Base-by-base conservation (phyloP, 2,888 invertebrate genomes). In the Branchellion lobata region DNA sequence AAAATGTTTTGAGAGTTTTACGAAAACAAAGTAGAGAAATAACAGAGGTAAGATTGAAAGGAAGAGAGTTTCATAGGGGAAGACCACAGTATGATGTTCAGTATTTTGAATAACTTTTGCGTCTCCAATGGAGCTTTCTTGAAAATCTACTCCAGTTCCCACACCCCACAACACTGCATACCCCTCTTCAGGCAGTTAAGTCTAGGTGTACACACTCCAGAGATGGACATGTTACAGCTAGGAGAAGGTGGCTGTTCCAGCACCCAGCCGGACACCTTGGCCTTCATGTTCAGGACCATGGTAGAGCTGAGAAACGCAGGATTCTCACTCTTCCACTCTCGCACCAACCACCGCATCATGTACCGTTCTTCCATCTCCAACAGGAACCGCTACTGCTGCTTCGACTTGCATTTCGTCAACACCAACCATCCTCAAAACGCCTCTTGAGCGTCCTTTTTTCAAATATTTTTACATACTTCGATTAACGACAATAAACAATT, bases 151-250 rank as follows among this genome's bases (percentile, higher is more conserved):
- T 14, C 5, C 40, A 5, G 14, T 40, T 14, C 40, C 5, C 40
- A 40, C 40, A 8, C 40, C 40, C 40, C 40, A 5, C 40, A 5
- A 5, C 40, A 5, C 5, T 40, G 8, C 40, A 8, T 8, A 8
- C 24, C 5, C 21, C 40, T 33, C 40, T 34, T 83, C 53, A 78
- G 83, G 1, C 84, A 84, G 61, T 51, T 84, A 18, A 80, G 74
- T 14, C 40, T 84, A 14, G 84, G 84, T 68, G 34, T 81, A 1
- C 84, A 84, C 81, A 83, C 84, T 8, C 83, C 84, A 21, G 84
- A 84, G 69, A 80, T 84, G 79, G 84, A 84, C 80, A 82, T 82
- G 5, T n/a, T 57, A 24, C 21, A 36, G 24, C 21, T 29, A 1
- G 83, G 83, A 0, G 81, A 82, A 21, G 75, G 81, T 57, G 29